These are phyloP conservation scores for Clarias macrocephalus DNA, from an alignment of 2,113 vertebrate species.

Conservation along the genomic window DNA sequence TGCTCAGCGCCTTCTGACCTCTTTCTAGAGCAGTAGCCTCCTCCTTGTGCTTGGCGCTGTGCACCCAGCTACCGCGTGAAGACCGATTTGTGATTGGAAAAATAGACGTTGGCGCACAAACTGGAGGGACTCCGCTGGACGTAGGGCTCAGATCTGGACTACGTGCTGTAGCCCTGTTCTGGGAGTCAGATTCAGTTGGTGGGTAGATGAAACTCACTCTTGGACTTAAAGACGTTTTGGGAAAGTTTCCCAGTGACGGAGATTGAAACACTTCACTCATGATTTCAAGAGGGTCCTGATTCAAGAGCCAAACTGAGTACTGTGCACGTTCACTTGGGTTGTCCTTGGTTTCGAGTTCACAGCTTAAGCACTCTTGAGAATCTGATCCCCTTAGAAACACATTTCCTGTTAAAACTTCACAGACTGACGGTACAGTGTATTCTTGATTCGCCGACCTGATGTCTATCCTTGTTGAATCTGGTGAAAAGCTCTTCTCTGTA, in stretches of 20 bases:
- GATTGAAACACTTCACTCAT: constrained; percentile 52
- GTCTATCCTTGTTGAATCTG: constrained; percentile 5
- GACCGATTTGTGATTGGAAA: constrained; percentile 19
- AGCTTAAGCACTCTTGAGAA: constrained; percentile 17
- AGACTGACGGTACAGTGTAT: not conserved
- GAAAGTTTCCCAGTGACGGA: constrained; percentile 17
- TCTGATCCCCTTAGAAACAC: not conserved
- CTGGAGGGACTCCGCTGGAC: constrained; percentile 31
- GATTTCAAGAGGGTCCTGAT: constrained; percentile 37
- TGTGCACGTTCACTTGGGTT: not conserved
- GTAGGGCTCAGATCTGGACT: constrained; percentile 28
- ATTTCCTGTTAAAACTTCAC: not conserved
- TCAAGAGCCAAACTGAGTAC: constrained; percentile 34
- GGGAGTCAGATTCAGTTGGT: constrained; percentile 17
- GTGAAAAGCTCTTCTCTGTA: constrained; percentile 26
- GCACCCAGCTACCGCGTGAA: constrained; percentile 44
- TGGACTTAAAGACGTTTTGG: constrained; percentile 7
- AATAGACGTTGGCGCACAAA: constrained; percentile 20
- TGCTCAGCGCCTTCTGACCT: constrained; percentile 36
- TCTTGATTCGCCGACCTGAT: constrained; percentile 17
- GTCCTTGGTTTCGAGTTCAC: not conserved
- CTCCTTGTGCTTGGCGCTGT: constrained; percentile 57
- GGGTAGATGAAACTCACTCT: constrained; percentile 51
- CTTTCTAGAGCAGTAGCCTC: constrained; percentile 46
- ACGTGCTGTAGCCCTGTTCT: constrained; percentile 3